Evolutionary conservation across 2,113 vertebrate genomes (phyloP), one percentile per base, ranked within the genome.

Genomic region (Misgurnus mizolepis): DNA sequence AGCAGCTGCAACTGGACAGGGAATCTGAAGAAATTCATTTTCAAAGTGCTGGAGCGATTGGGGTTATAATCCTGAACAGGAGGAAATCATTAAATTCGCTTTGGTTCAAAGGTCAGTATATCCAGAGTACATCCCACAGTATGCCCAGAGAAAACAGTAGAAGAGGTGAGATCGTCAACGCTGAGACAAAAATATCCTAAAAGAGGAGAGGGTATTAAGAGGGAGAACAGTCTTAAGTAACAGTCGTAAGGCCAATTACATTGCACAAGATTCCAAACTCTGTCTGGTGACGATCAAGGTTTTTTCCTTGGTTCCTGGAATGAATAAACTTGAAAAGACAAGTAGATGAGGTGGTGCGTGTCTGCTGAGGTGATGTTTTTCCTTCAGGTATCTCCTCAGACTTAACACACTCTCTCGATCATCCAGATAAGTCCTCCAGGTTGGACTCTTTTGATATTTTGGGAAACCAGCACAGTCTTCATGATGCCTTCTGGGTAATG

Each of bases 1-100:
- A 98, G 90, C 86, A 97, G 82, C 86, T 95, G 95, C 90, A 95
- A 90, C 90, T 94, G 93, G 87, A 97, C 86, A 86, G 89, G 95
- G 90, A 96, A 95, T 90, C 90, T 93, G 70, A 94, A 11, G 0
- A 95, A 94, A 91, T 93, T 94, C 85, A 94, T 89, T 39, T 89
- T 90, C 88, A 91, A 91, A 83, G 78, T 78, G 90, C 89, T 91
- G 93, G 65, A 82, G 27, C 27, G 47, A 77, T 64, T 43, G 61
- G 40, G 73, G 2, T 83, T 84, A 83, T 88, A 84, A 85, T 94
- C 92, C 92, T 84, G 86, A 81, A 85, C 81, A 79, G 75, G 70
- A 84, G 78, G 80, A 86, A 82, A 76, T 72, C 86, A 81, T 81
- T 83, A 82, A 84, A 82, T 84, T 71, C 18, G 82, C 76, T 87